Evolutionary conservation across 2,113 vertebrate species (phyloP), one percentile per base, ranked within the genome.

Genomic region (Trinectes maculatus): DNA sequence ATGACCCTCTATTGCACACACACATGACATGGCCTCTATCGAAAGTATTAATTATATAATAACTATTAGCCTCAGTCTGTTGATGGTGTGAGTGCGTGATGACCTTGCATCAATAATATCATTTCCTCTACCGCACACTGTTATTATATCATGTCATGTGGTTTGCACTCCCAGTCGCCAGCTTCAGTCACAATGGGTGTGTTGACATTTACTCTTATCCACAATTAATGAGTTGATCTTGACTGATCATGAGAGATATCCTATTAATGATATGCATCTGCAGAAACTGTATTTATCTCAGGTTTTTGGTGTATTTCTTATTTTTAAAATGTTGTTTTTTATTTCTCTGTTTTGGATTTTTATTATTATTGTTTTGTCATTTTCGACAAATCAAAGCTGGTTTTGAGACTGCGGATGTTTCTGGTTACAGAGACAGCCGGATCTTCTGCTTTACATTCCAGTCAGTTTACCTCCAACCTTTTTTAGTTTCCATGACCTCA

Each of bases 181-280:
- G 19, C 53, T 34, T 57, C 26, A 74, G 31, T 34, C 71, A 37
- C 2, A 1, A 39, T 53, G 53, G 15, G 62, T 52, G 28, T 48
- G 61, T 49, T 79, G 58, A 80, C 67, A 67, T 87, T 79, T 49
- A 47, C 44, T 57, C 39, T 11, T 58, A 62, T 52, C 6, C 34
- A 5, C n/a, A n/a, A n/a, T n/a, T n/a, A n/a, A n/a, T n/a, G n/a
- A n/a, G n/a, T n/a, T n/a, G n/a, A n/a, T n/a, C n/a, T n/a, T n/a
- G n/a, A n/a, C n/a, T n/a, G n/a, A n/a, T n/a, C n/a, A n/a, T n/a
- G n/a, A n/a, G n/a, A n/a, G n/a, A n/a, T n/a, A n/a, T n/a, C n/a
- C n/a, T n/a, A n/a, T n/a, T n/a, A n/a, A n/a, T n/a, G n/a, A n/a
- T n/a, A n/a, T n/a, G n/a, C n/a, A n/a, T n/a, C n/a, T n/a, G n/a